Evolutionary conservation across 2,888 invertebrate species (phyloP).

Genomic region (Tinea semifulvella): DNA sequence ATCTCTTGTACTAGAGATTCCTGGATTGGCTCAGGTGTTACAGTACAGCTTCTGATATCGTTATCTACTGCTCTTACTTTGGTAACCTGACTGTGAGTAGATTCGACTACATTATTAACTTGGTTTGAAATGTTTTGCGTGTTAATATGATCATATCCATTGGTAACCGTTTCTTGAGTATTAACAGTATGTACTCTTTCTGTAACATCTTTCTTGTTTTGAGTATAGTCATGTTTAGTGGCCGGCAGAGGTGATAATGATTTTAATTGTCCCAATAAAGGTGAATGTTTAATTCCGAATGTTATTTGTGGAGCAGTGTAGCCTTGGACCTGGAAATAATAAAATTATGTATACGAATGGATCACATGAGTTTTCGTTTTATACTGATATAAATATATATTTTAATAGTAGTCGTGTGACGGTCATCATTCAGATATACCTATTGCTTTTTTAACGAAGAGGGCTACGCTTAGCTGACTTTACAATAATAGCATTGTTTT

Average conservation of each 20-base stretch:
- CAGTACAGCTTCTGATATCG: constrained; percentile 42
- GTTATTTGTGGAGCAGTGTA: constrained; percentile 62
- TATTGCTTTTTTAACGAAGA: no score
- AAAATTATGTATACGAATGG: constrained; percentile 9
- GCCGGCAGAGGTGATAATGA: constrained; percentile 25
- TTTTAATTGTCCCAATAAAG: constrained; percentile 67
- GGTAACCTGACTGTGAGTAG: constrained; percentile 38
- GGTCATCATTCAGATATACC: no score
- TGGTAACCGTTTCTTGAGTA: constrained; percentile 1
- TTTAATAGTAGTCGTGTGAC: no score
- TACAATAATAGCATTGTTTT: no score
- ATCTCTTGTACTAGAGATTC: constrained; percentile 50
- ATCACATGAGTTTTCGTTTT: no score
- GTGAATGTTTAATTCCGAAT: constrained; percentile 90
- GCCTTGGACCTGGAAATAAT: constrained; percentile 40
- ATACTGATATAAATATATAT: no score
- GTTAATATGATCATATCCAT: neutral
- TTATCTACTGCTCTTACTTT: constrained; percentile 34
- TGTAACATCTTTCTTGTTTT: constrained; percentile 6
- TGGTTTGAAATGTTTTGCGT: neutral
- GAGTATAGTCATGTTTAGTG: constrained; percentile 22
- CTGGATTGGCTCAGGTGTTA: constrained; percentile 47
- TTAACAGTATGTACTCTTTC: constrained; percentile 4
- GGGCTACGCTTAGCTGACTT: no score
- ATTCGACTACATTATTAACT: constrained; percentile 18